Percentiles rank a stretch among this genome's conserved stretches.
Conservation (phyloP, 2,888 invertebrate species). For the Lamellibrachia satsuma region DNA sequence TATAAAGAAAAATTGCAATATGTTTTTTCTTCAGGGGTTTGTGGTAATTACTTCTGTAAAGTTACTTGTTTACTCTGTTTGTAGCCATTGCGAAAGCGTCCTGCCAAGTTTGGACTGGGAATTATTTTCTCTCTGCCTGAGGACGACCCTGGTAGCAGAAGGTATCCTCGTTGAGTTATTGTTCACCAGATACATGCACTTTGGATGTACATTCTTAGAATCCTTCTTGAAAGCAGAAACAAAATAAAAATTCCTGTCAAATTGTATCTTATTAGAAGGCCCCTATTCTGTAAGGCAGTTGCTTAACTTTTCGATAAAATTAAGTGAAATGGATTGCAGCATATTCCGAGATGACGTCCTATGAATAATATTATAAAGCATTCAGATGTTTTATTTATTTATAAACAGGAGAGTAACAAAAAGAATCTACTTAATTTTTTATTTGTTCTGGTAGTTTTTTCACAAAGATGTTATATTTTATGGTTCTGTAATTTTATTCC, state of each 20-base stretch:
- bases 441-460: neutral
- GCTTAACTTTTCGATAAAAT: neutral
- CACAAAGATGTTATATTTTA: neutral
- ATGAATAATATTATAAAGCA: neutral
- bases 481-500: slow-evolving; percentile 23
- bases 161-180: neutral
- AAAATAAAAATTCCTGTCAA: slow-evolving; percentile 20
- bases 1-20: neutral
- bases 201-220: neutral
- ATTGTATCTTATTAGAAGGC: neutral
- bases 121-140: slow-evolving; percentile 70
- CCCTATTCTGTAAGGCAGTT: neutral
- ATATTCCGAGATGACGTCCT: neutral
- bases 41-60: neutral
- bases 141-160: neutral
- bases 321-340: neutral
- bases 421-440: neutral
- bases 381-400: neutral
- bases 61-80: neutral
- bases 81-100: slow-evolving; percentile 36
- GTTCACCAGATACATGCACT: neutral
- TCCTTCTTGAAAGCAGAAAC: slow-evolving; percentile 1
- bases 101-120: slow-evolving; percentile 75
- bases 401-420: neutral
- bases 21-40: neutral